A percentile compares a stretch with the other conserved stretches of the same genome.
Evolutionary conservation across 1,140 invertebrate species (phyloP).

Genomic region (Stegodyphus mimosarum): DNA sequence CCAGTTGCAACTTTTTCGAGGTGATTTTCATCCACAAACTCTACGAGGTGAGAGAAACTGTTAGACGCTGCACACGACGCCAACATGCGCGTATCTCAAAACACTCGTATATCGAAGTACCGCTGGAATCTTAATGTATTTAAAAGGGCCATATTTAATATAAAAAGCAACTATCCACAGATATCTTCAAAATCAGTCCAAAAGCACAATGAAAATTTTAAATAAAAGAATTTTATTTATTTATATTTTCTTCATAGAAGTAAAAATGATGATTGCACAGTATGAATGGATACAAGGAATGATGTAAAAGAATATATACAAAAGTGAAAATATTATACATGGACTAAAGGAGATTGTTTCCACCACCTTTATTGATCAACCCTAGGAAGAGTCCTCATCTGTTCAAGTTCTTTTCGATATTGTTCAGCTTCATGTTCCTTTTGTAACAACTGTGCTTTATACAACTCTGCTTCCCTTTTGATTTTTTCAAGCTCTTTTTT

Average conservation of each 20-base stretch:
- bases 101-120: too few species aligned
- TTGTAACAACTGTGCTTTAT: conserved; percentile 65
- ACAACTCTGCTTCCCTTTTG: conserved; percentile 65
- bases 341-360: conserved; percentile 1
- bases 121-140: too few species aligned
- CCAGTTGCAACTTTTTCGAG: too few species aligned
- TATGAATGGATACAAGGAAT: conserved; percentile 24
- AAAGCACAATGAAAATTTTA: neutral
- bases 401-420: conserved; percentile 65
- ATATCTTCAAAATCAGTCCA: neutral
- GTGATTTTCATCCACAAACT: too few species aligned
- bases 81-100: too few species aligned
- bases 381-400: conserved; percentile 56
- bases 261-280: conserved; percentile 58
- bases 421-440: conserved; percentile 66
- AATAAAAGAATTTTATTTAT: neutral
- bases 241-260: conserved; percentile 10
- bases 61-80: too few species aligned
- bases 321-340: conserved; percentile 10
- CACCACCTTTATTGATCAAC: conserved; percentile 28
- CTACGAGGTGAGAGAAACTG: too few species aligned
- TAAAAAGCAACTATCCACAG: too few species aligned
- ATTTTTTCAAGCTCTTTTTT: conserved; percentile 65
- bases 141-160: too few species aligned
- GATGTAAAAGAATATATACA: conserved; percentile 51